Evolutionary conservation across 2,113 vertebrate species (phyloP).

Genomic region (Phodopus roborovskii): DNA sequence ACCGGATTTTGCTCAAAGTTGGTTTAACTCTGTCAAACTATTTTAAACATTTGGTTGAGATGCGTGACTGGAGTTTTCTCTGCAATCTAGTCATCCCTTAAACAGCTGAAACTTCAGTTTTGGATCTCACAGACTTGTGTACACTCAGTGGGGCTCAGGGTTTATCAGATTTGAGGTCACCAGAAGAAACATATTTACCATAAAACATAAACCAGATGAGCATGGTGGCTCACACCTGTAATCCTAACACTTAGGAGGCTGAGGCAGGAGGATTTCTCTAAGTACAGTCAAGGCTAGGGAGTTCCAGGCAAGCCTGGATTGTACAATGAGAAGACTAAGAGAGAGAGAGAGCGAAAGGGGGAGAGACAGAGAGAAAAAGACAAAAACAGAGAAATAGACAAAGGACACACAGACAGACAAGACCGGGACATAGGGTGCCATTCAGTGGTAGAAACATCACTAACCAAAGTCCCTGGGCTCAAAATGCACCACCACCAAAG

Average conservation of each 20-base stretch:
- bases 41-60: background rate
- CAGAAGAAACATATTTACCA: background rate
- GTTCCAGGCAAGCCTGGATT: background rate
- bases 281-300: background rate
- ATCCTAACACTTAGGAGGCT: background rate
- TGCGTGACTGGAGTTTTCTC: background rate
- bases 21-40: background rate
- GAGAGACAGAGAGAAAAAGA: background rate
- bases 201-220: background rate
- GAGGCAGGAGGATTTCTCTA: background rate
- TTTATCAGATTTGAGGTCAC: background rate
- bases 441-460: background rate
- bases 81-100: background rate
- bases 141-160: background rate
- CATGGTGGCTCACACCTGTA: background rate
- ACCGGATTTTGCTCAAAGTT: background rate
- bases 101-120: slow-evolving; percentile 21
- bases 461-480: background rate
- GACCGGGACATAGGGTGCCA: background rate
- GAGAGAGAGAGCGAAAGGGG: too few species aligned
- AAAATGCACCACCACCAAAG: background rate
- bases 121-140: background rate
- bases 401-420: background rate
- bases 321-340: background rate
- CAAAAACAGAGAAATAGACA: background rate